Conservation (phyloP, 2,113 vertebrate species). For the Mohoua ochrocephala region DNA sequence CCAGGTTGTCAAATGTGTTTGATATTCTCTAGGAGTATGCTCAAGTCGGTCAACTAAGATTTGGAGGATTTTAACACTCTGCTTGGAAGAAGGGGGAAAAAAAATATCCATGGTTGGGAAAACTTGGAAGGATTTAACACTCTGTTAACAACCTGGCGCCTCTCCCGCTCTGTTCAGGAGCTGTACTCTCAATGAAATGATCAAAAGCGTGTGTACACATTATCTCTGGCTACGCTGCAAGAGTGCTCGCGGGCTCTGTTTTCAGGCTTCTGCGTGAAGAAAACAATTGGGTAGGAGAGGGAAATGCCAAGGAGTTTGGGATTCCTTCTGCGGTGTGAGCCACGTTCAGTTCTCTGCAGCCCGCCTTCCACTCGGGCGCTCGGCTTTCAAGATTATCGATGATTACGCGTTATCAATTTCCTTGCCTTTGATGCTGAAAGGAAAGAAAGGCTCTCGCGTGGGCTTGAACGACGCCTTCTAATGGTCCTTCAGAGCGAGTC, state of each 20-base stretch:
- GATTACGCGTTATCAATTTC: not conserved
- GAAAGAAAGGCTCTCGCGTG: not conserved
- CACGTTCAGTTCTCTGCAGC: not conserved
- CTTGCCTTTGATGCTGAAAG: not conserved
- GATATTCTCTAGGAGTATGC: not conserved
- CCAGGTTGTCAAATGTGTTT: not conserved
- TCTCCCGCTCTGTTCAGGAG: not conserved
- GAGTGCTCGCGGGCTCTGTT: not conserved
- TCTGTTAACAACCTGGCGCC: not conserved
- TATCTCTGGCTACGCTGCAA: not conserved
- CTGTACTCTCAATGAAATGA: not conserved
- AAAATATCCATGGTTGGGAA: not conserved
- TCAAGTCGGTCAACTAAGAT: not conserved
- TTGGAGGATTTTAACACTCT: slow-evolving; percentile 21
- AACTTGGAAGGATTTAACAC: not conserved
- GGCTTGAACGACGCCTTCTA: not conserved
- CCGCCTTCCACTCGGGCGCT: not conserved
- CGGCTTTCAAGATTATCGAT: not conserved
- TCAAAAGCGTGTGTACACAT: not conserved
- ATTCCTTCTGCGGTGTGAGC: not conserved
- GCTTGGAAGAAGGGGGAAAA: not conserved
- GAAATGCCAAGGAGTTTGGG: not conserved
- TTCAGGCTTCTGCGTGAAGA: not conserved
- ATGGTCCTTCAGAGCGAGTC: not conserved
- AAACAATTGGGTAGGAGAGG: not conserved